Evolutionary conservation across 2,797 vertebrate genomes (phyloP).

Genomic region (Falco berigora): DNA sequence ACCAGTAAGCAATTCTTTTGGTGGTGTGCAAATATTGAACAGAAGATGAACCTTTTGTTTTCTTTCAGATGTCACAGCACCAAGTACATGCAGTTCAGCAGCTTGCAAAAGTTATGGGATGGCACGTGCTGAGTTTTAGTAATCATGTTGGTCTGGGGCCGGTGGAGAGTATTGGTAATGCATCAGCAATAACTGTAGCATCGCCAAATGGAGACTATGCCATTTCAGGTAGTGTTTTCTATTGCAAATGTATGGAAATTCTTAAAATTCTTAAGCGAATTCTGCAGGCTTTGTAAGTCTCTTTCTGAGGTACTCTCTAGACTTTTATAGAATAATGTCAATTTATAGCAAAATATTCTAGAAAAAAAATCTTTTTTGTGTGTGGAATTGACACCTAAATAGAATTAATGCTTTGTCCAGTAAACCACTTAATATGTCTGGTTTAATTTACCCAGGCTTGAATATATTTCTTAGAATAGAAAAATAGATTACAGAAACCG

Average conservation of each 20-base stretch:
- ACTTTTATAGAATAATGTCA: not conserved
- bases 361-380: not conserved
- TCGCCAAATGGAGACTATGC: slow-evolving; percentile 92
- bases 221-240: slow-evolving; percentile 83
- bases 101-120: slow-evolving; percentile 98
- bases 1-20: not conserved
- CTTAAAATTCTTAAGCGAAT: not conserved
- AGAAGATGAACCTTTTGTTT: not conserved
- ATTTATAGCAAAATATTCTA: not conserved
- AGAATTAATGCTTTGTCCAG: not conserved
- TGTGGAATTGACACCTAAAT: not conserved
- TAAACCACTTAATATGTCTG: not conserved
- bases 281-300: not conserved
- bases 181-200: slow-evolving; percentile 91
- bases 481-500: not conserved
- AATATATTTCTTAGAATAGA: not conserved
- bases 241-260: not conserved
- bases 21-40: not conserved
- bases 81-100: slow-evolving; percentile 98
- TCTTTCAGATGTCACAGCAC: slow-evolving; percentile 94
- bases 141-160: slow-evolving; percentile 93
- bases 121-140: slow-evolving; percentile 97
- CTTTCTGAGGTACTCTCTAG: not conserved
- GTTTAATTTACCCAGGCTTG: not conserved
- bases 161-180: slow-evolving; percentile 94